Conservation (phyloP, 1,140 invertebrate genomes). For the Procambarus clarkii region DNA sequence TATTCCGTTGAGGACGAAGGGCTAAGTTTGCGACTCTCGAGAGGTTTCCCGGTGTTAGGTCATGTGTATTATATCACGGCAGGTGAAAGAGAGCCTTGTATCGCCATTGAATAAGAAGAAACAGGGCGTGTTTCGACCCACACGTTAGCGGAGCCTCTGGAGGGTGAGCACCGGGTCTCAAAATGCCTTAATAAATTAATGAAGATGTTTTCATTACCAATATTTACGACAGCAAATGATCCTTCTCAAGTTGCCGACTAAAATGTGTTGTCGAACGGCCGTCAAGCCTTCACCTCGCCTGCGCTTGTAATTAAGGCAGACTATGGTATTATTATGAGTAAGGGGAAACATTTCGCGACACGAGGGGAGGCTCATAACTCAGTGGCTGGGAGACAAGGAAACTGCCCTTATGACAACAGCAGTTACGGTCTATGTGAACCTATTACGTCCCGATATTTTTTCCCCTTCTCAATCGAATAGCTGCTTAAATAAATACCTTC, state of each 20-base stretch:
- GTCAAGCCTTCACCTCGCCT: constrained; percentile 24
- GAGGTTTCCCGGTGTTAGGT: background rate
- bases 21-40: background rate
- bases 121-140: background rate
- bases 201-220: constrained; percentile 32
- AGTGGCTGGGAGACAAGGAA: background rate
- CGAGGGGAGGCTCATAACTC: background rate
- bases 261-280: background rate
- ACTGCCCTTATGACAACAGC: background rate
- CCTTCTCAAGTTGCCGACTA: constrained; percentile 34
- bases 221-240: constrained; percentile 42
- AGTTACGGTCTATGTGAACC: background rate
- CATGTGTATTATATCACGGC: background rate
- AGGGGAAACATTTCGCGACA: constrained; percentile 32
- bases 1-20: background rate
- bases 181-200: constrained; percentile 48
- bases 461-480: background rate
- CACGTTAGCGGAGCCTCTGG: background rate
- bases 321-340: constrained; percentile 23
- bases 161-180: background rate
- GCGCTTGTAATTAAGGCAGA: constrained; percentile 12
- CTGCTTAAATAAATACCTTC: constrained; percentile 23
- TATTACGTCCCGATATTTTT: background rate
- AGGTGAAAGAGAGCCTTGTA: background rate
- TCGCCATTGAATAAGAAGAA: too few species aligned